A percentile compares a stretch with the other conserved stretches of the same genome.
Conservation (phyloP, 2,113 vertebrate species). For the Antennarius striatus region DNA sequence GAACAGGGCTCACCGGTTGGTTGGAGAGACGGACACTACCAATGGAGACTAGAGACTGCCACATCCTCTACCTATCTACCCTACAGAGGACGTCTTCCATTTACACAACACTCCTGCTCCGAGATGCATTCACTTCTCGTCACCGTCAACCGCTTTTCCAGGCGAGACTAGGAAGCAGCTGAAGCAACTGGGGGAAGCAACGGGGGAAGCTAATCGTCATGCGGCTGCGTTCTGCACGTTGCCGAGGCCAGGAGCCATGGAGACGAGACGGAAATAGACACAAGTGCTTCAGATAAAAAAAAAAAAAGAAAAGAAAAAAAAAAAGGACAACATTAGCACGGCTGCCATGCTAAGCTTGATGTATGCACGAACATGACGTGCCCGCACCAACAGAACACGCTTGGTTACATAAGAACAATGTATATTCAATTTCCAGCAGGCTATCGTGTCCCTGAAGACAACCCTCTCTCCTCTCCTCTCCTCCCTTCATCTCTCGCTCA, state of each 20-base stretch:
- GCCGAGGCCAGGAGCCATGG: slow-evolving; percentile 32
- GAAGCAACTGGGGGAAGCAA: not conserved
- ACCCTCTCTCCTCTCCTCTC: not conserved
- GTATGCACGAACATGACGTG: slow-evolving; percentile 18
- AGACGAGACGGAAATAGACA: slow-evolving; percentile 56
- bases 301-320: slow-evolving; percentile 32
- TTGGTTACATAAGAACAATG: slow-evolving; percentile 31
- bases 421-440: slow-evolving; percentile 24
- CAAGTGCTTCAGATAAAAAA: slow-evolving; percentile 10
- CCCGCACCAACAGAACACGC: slow-evolving; percentile 8
- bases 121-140: not conserved
- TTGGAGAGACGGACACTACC: no score
- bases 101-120: not conserved
- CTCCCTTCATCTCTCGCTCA: not conserved
- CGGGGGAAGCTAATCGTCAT: slow-evolving; percentile 19
- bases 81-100: not conserved
- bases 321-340: slow-evolving; percentile 36
- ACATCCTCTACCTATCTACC: no score
- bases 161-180: not conserved
- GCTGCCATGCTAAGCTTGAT: slow-evolving; percentile 32
- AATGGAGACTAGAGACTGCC: no score
- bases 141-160: no score
- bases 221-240: slow-evolving; percentile 24
- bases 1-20: no score
- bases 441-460: slow-evolving; percentile 29